A percentile compares a stretch with the other conserved stretches of the same genome.
Evolutionary conservation across 1,140 invertebrate genomes (phyloP).

Genomic region (Thaumatotibia leucotreta): DNA sequence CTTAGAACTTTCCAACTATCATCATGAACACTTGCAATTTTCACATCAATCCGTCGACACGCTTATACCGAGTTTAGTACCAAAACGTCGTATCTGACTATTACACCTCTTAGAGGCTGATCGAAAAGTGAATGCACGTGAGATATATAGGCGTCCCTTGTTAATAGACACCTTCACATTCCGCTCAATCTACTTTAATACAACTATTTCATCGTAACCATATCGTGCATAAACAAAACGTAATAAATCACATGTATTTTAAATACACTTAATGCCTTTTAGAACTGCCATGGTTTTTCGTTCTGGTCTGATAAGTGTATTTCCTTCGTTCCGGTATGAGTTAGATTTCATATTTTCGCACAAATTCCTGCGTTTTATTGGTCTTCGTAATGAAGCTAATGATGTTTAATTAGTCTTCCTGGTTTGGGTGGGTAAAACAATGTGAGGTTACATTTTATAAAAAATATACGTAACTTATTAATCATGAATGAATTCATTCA

Average conservation of each 20-base stretch:
- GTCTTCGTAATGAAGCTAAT: neutral
- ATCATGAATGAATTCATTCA: no score
- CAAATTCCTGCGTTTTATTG: neutral
- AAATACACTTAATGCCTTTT: neutral
- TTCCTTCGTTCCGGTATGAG: neutral
- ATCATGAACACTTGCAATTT: neutral
- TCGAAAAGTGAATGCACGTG: no score
- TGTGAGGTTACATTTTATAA: no score
- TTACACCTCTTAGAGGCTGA: no score
- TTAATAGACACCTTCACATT: no score
- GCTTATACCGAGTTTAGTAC: neutral
- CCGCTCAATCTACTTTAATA: no score
- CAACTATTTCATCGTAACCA: neutral
- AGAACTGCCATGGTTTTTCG: neutral
- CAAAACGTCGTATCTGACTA: neutral
- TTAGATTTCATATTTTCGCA: neutral
- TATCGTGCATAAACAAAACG: neutral
- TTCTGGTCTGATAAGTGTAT: neutral
- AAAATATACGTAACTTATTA: neutral
- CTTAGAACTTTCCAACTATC: neutral
- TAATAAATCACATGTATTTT: neutral
- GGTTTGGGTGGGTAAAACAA: neutral
- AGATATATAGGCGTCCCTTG: no score
- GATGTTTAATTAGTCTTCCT: neutral
- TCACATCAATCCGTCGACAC: neutral